Base-by-base conservation (phyloP, 64 coral and sea anemone species). In the Montipora sp. region DNA sequence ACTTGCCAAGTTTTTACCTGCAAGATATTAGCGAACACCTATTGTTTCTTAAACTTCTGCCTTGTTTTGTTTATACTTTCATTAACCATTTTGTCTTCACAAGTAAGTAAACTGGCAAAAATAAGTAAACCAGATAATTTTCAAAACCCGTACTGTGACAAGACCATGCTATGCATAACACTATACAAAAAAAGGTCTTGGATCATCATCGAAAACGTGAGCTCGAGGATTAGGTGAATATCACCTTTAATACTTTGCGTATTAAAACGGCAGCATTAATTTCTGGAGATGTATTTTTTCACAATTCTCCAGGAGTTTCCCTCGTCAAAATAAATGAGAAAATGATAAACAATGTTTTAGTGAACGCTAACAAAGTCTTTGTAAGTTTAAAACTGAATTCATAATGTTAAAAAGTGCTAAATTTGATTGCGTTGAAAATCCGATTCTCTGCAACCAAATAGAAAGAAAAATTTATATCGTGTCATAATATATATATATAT, bases 91-190 rank as follows among this genome's bases (percentile, higher is more conserved):
- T 66, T 71, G 82, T 23, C 68, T 70, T n/a, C 47, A 12, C 80
- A 22, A 16, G 63, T 12, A 77, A 18, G 46, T 82, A 61, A 82
- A 82, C 80, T 57, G 80, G 53, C 44, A n/a, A 51, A n/a, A 16
- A 82, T 12, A 77, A 49, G 46, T 82, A 61, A 82, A 82, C 80
- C 57, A 50, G 22, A 82, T 61, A 82, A 82, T 46, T 63, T 65
- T 83, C 43, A 48, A 12, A 47, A 68, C 47, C 81, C 36, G 68
- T 19, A 85, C 61, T 85, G 43, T 36, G 58, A 49, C 16, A 19
- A 48, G 13, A 60, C 18, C 47, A 7, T 8, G 0, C 7, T 44
- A 15, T 16, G 20, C 36, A 71, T 6, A 15, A 67, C 45, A 83
- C 2, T 43, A 46, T 36, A 75, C 14, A 70, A 49, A 48, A 0